phyloP scores from a whole-genome alignment of 2,888 invertebrate species.

The Drosophila gaucha region DNA sequence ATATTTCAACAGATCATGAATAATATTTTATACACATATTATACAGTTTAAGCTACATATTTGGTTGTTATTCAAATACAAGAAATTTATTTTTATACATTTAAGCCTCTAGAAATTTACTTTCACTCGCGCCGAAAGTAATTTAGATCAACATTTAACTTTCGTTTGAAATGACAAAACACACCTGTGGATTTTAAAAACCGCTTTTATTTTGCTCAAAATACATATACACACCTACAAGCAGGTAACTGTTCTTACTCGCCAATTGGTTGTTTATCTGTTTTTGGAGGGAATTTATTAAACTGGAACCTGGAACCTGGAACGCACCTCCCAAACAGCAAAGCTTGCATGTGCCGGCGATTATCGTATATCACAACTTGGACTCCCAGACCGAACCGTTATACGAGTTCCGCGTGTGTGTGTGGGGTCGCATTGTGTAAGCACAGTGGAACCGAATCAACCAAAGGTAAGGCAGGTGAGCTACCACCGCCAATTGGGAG shows the following conservation, averaged over 20 bases:
- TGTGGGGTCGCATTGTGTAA: constrained; percentile 21
- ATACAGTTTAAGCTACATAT: neutral
- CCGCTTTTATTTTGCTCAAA: constrained; percentile 25
- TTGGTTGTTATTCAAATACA: neutral
- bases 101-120: neutral
- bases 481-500: constrained; percentile 23
- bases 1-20: neutral
- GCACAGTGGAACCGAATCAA: neutral
- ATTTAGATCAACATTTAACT: constrained; percentile 8
- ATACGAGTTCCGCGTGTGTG: neutral
- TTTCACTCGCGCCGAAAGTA: constrained; percentile 3
- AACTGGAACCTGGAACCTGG: constrained; percentile 58
- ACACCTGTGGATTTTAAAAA: constrained; percentile 33
- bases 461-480: constrained; percentile 2
- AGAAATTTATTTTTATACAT: neutral
- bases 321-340: neutral
- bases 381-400: constrained; percentile 25
- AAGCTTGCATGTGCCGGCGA: constrained; percentile 48
- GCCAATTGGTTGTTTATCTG: constrained; percentile 32
- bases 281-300: constrained; percentile 41
- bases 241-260: constrained; percentile 40
- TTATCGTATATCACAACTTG: constrained; percentile 65
- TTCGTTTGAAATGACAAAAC: constrained; percentile 19
- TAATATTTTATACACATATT: neutral
- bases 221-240: constrained; percentile 16